phyloP scores from a whole-genome alignment of 2,113 vertebrate species.

The Pseudonaja textilis region DNA sequence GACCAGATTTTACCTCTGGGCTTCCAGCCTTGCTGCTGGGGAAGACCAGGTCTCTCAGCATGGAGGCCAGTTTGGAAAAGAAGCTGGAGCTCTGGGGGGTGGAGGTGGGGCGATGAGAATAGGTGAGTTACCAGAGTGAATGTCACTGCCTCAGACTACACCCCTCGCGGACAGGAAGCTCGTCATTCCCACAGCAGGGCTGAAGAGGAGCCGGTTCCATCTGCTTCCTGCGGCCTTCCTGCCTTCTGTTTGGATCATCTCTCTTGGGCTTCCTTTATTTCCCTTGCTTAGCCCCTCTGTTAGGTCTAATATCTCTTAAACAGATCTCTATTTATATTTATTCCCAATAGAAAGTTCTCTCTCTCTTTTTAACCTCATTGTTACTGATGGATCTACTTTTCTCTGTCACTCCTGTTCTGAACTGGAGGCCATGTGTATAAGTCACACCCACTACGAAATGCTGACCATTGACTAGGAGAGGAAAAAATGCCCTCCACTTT shows the following conservation, averaged over 20 bases:
- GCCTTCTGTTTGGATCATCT: background rate
- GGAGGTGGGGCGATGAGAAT: constrained; percentile 50
- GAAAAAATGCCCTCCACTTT: too few species aligned
- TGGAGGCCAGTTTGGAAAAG: constrained; percentile 80
- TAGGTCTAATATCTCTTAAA: too few species aligned
- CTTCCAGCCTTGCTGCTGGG: constrained; percentile 64
- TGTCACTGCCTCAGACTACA: background rate
- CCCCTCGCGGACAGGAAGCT: background rate
- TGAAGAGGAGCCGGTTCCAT: too few species aligned
- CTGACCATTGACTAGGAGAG: background rate
- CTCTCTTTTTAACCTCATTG: background rate
- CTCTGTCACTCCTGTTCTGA: background rate
- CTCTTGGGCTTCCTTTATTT: background rate
- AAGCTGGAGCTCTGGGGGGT: constrained; percentile 75
- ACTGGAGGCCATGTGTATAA: background rate
- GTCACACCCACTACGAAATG: background rate
- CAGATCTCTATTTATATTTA: background rate
- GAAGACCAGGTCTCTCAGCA: constrained; percentile 78
- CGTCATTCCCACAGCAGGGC: background rate
- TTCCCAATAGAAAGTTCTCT: background rate
- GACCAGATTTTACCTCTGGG: constrained; percentile 75
- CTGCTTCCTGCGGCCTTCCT: background rate
- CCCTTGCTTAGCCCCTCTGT: background rate
- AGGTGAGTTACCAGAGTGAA: constrained; percentile 1
- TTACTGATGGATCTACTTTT: background rate